These are phyloP conservation scores for Aphelocoma californica DNA, from an alignment of 2,797 vertebrate species.

Conservation along the genomic window DNA sequence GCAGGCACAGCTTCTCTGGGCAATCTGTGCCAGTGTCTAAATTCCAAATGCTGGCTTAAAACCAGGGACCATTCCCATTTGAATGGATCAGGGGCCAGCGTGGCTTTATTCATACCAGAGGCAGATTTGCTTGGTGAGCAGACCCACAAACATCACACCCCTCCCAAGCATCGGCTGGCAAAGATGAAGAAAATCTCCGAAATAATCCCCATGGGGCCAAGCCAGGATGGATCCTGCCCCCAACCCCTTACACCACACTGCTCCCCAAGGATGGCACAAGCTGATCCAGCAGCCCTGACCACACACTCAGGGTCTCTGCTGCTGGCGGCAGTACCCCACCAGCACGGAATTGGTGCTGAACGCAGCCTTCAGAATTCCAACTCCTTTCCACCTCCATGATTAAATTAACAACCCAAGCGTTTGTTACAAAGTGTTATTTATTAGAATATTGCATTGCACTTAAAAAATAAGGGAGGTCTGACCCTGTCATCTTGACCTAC, in stretches of 20 bases:
- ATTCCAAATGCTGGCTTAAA: neutral
- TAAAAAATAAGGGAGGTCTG: constrained; percentile 55
- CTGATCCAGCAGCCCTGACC: neutral
- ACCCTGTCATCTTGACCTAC: neutral
- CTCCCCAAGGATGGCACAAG: neutral
- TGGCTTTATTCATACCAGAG: accelerated
- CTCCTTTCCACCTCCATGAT: neutral
- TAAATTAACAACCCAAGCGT: neutral
- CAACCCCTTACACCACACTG: neutral
- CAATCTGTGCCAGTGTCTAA: neutral
- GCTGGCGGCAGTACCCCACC: neutral
- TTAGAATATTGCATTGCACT: constrained; percentile 70
- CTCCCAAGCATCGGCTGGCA: neutral
- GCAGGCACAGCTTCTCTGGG: neutral
- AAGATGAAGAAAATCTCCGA: neutral
- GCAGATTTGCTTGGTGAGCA: neutral
- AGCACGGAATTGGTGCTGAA: neutral
- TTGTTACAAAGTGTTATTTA: constrained; percentile 74
- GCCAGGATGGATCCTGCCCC: neutral
- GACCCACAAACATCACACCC: neutral
- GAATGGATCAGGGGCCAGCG: neutral
- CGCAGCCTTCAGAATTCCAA: neutral
- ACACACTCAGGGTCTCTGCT: neutral
- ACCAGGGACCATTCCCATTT: neutral
- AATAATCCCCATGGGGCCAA: neutral